Base-by-base conservation (phyloP, 2,888 invertebrate genomes). In the Priocnemis perturbator region DNA sequence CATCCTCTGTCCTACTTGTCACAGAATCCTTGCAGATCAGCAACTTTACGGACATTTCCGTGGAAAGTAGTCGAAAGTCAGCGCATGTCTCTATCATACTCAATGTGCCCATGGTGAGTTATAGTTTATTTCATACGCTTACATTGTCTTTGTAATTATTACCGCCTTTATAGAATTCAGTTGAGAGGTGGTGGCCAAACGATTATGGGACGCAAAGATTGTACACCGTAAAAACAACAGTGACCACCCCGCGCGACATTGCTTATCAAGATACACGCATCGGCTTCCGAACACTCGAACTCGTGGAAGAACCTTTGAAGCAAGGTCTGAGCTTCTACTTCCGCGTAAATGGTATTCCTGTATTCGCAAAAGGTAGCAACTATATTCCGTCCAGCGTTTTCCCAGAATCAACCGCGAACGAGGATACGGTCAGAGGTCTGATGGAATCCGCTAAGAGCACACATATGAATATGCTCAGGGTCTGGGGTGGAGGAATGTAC, bases 401-500 rank as follows among this genome's bases (percentile, higher is more conserved):
- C 63, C 97, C 96, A 0, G 97, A 97, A 90, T 83, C 91, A 44
- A 92, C 94, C 0, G 90, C 91, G 21, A 89, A 93, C 73, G 83
- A 86, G 73, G 85, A 88, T 23, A 91, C 90, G 90, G 92, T 96
- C 62, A 89, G 91, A 44, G 89, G 92, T 73, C 90, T 97, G 0
- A 87, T 98, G 47, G 85, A 89, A 62, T 93, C 95, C 0, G 94
- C 94, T 0, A 93, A 92, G 76, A 93, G 94, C 9, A 93, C 94
- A 0, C 93, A 98, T 86, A 97, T 98, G 95, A 96, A 96, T 83
- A 96, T 97, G 94, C 89, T 99, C 15, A 91, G 99, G n/a, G 96
- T 99, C 0, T 99, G 99, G 99, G 99, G 99, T 26, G 99, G 99
- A n/a, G 99, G 98, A 0, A 90, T 97, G 0, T 99, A 98, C 84